Conservation (phyloP, 2,113 vertebrate species). For the Syrmaticus mikado region DNA sequence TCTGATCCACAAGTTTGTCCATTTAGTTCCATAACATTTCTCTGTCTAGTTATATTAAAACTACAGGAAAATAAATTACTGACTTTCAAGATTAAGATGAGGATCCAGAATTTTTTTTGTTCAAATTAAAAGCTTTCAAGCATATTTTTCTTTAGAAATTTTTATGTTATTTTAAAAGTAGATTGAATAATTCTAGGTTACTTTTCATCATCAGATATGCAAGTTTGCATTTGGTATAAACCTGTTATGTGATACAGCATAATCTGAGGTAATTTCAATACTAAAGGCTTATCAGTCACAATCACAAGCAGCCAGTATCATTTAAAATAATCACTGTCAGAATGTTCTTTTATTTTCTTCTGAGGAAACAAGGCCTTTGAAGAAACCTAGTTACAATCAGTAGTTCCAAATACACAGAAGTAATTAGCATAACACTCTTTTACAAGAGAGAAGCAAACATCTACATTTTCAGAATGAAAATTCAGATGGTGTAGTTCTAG, state of each 20-base stretch:
- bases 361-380: constrained; percentile 45
- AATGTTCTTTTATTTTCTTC: constrained; percentile 50
- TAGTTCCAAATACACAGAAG: background rate
- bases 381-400: constrained; percentile 20
- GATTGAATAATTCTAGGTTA: background rate
- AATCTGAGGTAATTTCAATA: constrained; percentile 40
- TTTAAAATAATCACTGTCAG: constrained; percentile 42
- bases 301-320: background rate
- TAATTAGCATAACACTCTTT: constrained; percentile 12
- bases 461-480: background rate
- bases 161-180: background rate
- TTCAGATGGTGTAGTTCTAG: background rate
- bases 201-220: background rate
- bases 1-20: background rate
- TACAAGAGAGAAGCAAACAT: background rate
- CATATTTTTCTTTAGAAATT: background rate
- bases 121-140: background rate
- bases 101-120: background rate
- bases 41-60: background rate
- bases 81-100: background rate
- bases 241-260: constrained; percentile 13
- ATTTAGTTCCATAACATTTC: background rate
- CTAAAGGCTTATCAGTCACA: constrained; percentile 27
- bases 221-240: background rate
- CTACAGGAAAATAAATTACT: background rate